Evolutionary conservation across 2,113 vertebrate species (phyloP).

Genomic region (Cephalopterus ornatus): DNA sequence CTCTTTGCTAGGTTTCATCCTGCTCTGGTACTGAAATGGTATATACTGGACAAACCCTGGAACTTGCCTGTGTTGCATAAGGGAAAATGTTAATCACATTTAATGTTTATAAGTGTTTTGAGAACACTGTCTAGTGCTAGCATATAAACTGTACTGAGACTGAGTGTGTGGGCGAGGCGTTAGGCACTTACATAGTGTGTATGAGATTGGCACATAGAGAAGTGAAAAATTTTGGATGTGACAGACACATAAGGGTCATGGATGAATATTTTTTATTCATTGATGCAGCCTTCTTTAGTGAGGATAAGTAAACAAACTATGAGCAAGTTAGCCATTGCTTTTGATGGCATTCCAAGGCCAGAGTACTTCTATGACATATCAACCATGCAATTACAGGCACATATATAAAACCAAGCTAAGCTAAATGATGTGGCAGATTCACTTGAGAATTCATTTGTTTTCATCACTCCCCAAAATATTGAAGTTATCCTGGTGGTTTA

Average conservation of each 20-base stretch:
- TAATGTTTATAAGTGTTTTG: background rate
- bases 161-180: background rate
- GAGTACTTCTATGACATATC: background rate
- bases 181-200: background rate
- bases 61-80: background rate
- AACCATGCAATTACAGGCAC: background rate
- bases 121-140: background rate
- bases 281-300: background rate
- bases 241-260: background rate
- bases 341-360: background rate
- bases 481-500: background rate
- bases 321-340: background rate
- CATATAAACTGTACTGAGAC: fast-evolving
- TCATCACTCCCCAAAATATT: background rate
- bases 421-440: background rate
- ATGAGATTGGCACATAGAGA: background rate
- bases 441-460: background rate
- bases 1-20: background rate
- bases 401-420: background rate
- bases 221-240: background rate
- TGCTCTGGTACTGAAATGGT: background rate
- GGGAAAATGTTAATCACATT: background rate
- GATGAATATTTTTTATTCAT: background rate
- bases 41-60: background rate
- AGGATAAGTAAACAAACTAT: background rate